Base-by-base conservation (phyloP, 2,888 invertebrate species). In the Tiphia femorata region DNA sequence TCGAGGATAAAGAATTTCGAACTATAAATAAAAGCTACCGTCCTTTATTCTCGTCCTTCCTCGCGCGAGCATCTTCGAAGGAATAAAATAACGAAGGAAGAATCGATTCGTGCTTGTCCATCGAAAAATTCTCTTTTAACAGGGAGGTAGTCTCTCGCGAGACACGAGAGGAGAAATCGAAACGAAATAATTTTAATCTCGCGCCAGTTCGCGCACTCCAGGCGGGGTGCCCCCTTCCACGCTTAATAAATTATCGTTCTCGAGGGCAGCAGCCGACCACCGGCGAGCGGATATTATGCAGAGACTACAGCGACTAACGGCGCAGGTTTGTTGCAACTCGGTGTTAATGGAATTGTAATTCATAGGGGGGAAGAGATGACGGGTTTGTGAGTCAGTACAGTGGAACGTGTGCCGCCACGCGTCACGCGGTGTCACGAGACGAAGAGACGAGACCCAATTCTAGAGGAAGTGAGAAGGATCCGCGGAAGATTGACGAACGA, bases 331-430 rank as follows among this genome's bases (percentile, higher is more conserved):
- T 64, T n/a, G 56, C 56, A 35, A 21, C 12, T 38, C 20, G 49
- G 43, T 63, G 61, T 67, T 76, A 78, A 78, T 78, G 75, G 73
- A 73, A 76, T 73, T 73, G 76, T 77, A 77, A 78, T 78, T 77
- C 70, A 67, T 60, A 62, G 50, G 58, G 66, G 64, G 67, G 56
- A 66, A 68, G 68, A 66, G n/a, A n/a, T n/a, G n/a, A n/a, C n/a
- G n/a, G n/a, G n/a, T n/a, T n/a, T 68, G 69, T 73, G 72, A 73
- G 58, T 73, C 70, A 70, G 74, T 25, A 25, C 52, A 58, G 52
- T 48, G 66, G 51, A 75, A 67, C 70, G 71, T n/a, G n/a, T 70
- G 76, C 64, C 72, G 78, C 69, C 76, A 74, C 73, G 67, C 64
- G 78, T 56, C 70, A 62, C 40, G 46, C 33, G 37, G 27, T 49